Percentiles rank a stretch among this genome's conserved stretches.
phyloP scores from a whole-genome alignment of 2,797 vertebrate species.

The Moxostoma hubbsi region DNA sequence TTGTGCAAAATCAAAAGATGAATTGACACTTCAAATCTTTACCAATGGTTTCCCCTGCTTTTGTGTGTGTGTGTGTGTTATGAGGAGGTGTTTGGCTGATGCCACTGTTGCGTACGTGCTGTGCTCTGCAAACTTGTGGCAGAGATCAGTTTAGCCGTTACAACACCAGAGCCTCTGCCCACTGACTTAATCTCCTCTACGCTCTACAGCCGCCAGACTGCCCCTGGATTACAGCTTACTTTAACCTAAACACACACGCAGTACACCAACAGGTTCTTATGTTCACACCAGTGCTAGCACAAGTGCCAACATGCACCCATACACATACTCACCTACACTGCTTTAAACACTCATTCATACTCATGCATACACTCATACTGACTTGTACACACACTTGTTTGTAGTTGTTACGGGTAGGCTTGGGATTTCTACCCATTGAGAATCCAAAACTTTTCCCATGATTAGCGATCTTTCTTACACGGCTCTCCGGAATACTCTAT shows the following conservation, averaged over 20 bases:
- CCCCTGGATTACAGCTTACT: constrained; percentile 63
- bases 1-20: background rate
- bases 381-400: background rate
- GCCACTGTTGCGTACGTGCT: constrained; percentile 70
- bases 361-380: background rate
- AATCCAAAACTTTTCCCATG: no score
- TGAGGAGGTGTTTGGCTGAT: constrained; percentile 62
- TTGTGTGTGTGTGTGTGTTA: constrained; percentile 56
- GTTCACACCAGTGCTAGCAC: background rate
- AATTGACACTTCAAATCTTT: constrained; percentile 19
- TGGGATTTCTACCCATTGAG: no score
- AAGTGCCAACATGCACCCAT: background rate
- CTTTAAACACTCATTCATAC: background rate
- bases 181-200: constrained; percentile 68
- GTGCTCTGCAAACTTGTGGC: constrained; percentile 60
- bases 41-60: background rate
- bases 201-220: constrained; percentile 57
- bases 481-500: no score
- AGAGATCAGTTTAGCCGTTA: constrained; percentile 66
- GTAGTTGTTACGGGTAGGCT: no score
- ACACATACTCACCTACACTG: background rate
- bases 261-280: constrained; percentile 22
- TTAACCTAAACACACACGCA: constrained; percentile 37
- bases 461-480: no score
- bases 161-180: constrained; percentile 62